Percentiles rank a stretch among this genome's conserved stretches.
phyloP scores from a whole-genome alignment of 1,140 invertebrate species.

The Saccostrea glomerata region DNA sequence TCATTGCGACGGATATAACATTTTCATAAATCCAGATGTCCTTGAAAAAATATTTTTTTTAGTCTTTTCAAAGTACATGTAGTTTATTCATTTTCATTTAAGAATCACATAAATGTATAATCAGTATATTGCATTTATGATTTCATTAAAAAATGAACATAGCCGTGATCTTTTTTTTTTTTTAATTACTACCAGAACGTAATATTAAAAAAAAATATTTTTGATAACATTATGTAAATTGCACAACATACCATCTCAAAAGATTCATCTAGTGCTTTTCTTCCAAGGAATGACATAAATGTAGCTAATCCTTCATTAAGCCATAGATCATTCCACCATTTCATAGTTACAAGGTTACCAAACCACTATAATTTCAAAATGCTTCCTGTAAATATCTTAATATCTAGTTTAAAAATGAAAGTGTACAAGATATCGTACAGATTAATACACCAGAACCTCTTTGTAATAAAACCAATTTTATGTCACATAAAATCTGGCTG shows the following conservation, averaged over 20 bases:
- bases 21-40: too few relatives aligned
- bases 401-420: not conserved
- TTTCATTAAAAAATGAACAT: not conserved
- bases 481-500: not conserved
- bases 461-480: too few relatives aligned
- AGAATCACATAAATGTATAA: not conserved
- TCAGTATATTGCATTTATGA: not conserved
- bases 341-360: constrained; percentile 92
- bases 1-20: too few relatives aligned
- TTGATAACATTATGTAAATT: too few relatives aligned
- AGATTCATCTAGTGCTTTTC: constrained; percentile 84
- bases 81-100: too few relatives aligned
- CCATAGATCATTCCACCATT: constrained; percentile 93
- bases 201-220: too few relatives aligned
- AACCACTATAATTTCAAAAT: constrained; percentile 85
- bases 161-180: not conserved
- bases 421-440: not conserved
- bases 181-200: not conserved
- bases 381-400: not conserved
- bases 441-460: too few relatives aligned
- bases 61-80: too few relatives aligned
- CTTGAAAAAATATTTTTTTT: too few relatives aligned
- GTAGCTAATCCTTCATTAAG: constrained; percentile 93
- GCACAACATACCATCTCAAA: too few relatives aligned
- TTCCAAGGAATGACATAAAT: constrained; percentile 86